Evolutionary conservation across 92 coral and sea anemone species (phyloP).

Genomic region (Porites rus): DNA sequence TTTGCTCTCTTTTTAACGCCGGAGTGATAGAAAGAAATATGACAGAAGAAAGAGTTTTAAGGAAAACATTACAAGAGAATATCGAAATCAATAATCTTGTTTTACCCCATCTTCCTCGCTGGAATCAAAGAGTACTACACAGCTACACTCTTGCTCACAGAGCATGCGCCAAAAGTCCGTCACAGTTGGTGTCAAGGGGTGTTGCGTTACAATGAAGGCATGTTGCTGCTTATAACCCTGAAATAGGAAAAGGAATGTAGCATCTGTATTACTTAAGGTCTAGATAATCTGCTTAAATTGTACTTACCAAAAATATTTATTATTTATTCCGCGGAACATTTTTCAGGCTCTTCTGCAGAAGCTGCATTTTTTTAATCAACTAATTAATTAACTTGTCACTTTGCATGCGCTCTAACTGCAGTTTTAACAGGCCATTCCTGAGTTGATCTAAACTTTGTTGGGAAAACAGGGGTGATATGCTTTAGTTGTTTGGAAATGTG

Average conservation of each 20-base stretch:
- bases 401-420: too few relatives aligned
- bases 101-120: conserved; percentile 87
- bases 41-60: not conserved
- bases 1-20: not conserved
- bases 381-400: too few relatives aligned
- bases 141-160: conserved; percentile 92
- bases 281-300: too few relatives aligned
- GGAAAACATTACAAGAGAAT: not conserved
- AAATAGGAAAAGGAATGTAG: not conserved
- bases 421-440: too few relatives aligned
- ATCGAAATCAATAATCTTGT: too few relatives aligned
- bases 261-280: not conserved
- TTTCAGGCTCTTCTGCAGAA: too few relatives aligned
- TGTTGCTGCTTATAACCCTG: conserved; percentile 99
- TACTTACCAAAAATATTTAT: too few relatives aligned
- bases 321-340: too few relatives aligned
- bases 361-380: too few relatives aligned
- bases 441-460: too few relatives aligned
- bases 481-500: too few relatives aligned
- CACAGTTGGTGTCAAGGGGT: conserved; percentile 85
- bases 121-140: conserved; percentile 85
- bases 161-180: conserved; percentile 99
- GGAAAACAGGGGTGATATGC: too few relatives aligned
- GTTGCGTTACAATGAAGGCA: conserved; percentile 94
- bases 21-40: not conserved